Base-by-base conservation (phyloP, 2,113 vertebrate genomes). In the Siniperca chuatsi region DNA sequence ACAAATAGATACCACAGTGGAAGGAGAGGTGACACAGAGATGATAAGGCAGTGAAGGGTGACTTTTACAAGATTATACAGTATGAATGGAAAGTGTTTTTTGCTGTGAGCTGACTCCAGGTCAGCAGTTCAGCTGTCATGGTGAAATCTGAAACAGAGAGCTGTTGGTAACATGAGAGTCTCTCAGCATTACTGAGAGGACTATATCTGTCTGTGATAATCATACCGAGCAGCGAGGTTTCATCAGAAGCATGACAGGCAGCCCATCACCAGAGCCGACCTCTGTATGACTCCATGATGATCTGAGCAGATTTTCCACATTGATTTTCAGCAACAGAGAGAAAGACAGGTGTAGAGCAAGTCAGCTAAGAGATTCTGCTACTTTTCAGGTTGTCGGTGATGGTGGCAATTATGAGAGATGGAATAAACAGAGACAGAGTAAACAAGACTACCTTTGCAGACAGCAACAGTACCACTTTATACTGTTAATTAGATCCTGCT, bases 161-260 rank as follows among this genome's bases (percentile, higher is more conserved):
- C 83, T 80, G 80, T 48, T 8, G 6, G 94, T 92, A 95, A 95
- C 86, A 79, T 23, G 91, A 95, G 92, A 86, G 82, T 79, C 79
- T 87, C 79, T 78, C 33, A 69, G 77, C 78, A n/a, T 89, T 89
- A 89, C 84, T 15, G 65, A 78, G 71, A 50, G 60, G 85, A 76
- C 93, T 95, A 94, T 91, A 96, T 95, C 85, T 84, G 92, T 93
- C 92, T 90, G 87, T 84, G 89, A 91, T 95, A 93, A 95, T 93
- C 85, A 89, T 79, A 65, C 70, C 55, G 58, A 85, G 80, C 88
- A 69, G 88, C 62, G 60, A 86, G 79, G 82, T 60, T 84, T 87
- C 78, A 86, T 79, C 82, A 78, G 69, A 48, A 61, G 85, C 70
- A 58, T 72, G 90, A 86, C 83, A 77, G 89, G 68, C 80, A 37